These are phyloP conservation scores for Embidobia sp. DNA, from an alignment of 2,888 invertebrate species.

Conservation along the genomic window DNA sequence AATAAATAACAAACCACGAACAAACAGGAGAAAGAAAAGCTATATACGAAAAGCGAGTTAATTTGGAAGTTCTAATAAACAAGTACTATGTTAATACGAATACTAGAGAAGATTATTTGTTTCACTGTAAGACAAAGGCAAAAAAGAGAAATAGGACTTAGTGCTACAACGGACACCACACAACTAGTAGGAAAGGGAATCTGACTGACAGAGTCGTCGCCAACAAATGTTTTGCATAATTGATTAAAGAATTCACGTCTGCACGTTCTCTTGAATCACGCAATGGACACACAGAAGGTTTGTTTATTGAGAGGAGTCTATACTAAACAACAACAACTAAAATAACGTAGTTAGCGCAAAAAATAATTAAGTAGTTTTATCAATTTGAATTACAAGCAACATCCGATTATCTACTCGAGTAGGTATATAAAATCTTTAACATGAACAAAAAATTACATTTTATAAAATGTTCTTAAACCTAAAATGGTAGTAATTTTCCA, in stretches of 20 bases:
- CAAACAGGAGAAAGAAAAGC: conserved; percentile 19
- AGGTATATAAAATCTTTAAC: no score
- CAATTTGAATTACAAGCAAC: no score
- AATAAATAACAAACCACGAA: conserved; percentile 46
- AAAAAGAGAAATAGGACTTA: conserved; percentile 66
- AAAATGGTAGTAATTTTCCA: no score
- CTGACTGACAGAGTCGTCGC: conserved; percentile 63
- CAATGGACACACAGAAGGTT: conserved; percentile 29
- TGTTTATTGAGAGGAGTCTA: conserved; percentile 32
- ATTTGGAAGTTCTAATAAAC: conserved; percentile 76
- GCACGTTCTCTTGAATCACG: conserved; percentile 45
- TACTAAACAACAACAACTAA: not conserved
- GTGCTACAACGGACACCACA: conserved; percentile 59
- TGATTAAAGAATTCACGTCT: conserved; percentile 78
- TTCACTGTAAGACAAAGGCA: conserved; percentile 52
- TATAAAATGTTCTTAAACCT: no score
- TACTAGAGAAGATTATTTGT: conserved; percentile 50
- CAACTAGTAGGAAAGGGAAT: conserved; percentile 36
- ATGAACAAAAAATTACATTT: no score
- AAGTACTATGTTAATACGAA: conserved; percentile 49
- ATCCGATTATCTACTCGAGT: no score
- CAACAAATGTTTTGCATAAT: conserved; percentile 79
- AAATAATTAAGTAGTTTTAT: no score
- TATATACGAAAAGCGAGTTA: conserved; percentile 66
- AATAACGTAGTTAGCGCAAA: no score